These are phyloP conservation scores for Cathartes aura DNA, from an alignment of 2,113 vertebrate species.

Conservation along the genomic window DNA sequence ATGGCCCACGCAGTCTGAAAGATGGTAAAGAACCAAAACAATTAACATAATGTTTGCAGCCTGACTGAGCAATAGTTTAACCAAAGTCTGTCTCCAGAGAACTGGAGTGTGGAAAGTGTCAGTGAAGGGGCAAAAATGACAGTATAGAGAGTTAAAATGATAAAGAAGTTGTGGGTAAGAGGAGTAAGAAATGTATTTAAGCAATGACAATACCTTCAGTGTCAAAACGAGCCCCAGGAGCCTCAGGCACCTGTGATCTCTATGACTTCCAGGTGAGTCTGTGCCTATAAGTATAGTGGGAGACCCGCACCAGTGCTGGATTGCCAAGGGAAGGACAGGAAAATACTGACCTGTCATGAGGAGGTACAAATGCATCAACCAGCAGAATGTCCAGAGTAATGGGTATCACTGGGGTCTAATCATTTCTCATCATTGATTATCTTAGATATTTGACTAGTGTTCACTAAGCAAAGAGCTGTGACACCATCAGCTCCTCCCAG, in stretches of 20 bases:
- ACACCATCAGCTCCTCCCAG: not conserved
- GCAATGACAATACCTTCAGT: not conserved
- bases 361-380: not conserved
- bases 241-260: not conserved
- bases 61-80: not conserved
- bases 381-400: not conserved
- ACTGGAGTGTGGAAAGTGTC: not conserved
- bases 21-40: not conserved
- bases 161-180: not conserved
- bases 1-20: not conserved
- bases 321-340: not conserved
- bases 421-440: not conserved
- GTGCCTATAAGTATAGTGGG: not conserved
- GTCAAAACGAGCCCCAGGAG: not conserved
- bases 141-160: not conserved
- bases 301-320: not conserved
- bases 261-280: fast-evolving
- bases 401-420: not conserved
- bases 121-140: not conserved
- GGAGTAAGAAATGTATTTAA: not conserved
- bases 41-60: not conserved
- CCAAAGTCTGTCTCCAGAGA: not conserved
- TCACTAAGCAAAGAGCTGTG: fast-evolving
- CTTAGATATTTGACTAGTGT: not conserved
- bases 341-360: not conserved